Evolutionary conservation across 2,797 vertebrate genomes (phyloP).

Genomic region (Acropternis orthonyx): DNA sequence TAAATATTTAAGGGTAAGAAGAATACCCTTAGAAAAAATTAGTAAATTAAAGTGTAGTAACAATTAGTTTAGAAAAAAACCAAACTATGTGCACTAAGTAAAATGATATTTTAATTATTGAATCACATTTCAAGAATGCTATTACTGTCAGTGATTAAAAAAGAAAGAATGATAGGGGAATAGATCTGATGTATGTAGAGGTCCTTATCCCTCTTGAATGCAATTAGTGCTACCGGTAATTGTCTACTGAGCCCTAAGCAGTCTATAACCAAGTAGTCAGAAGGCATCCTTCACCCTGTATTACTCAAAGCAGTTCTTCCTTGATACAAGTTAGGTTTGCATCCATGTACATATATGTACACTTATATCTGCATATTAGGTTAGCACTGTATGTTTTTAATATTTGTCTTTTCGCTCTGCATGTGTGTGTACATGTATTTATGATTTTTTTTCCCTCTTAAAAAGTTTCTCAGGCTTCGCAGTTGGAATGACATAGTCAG

Average conservation of each 20-base stretch:
- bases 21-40: neutral
- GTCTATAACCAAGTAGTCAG: neutral
- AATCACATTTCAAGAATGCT: neutral
- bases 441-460: fast-evolving
- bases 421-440: neutral
- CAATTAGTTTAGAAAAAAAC: neutral
- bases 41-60: neutral
- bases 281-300: neutral
- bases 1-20: neutral
- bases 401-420: neutral
- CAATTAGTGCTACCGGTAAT: neutral
- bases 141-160: neutral
- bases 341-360: neutral
- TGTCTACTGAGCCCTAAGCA: neutral
- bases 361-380: neutral
- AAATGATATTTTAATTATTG: neutral
- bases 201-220: neutral
- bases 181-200: neutral
- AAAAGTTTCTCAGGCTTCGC: neutral
- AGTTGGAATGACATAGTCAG: neutral
- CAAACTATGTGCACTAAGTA: neutral
- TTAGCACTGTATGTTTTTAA: neutral
- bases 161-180: neutral
- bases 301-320: neutral
- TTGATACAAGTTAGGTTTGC: neutral